phyloP scores from a whole-genome alignment of 2,888 invertebrate species.

The Lapara coniferarum region DNA sequence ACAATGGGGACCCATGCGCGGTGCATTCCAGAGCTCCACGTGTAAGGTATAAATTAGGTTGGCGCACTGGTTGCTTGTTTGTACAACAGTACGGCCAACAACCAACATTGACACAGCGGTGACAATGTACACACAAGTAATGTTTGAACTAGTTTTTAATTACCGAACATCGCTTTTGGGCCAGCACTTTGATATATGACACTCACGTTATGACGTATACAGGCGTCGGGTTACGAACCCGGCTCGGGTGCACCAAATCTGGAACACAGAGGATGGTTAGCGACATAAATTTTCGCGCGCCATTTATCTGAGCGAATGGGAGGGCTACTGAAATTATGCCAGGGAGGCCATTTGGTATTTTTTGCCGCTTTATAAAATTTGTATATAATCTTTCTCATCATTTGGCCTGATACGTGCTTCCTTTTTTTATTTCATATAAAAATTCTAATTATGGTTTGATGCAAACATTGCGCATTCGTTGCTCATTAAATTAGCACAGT shows the following conservation, averaged over 20 bases:
- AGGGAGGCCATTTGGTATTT: constrained; percentile 35
- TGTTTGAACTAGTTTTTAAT: constrained; percentile 66
- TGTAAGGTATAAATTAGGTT: constrained; percentile 70
- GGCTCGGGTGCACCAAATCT: constrained; percentile 44
- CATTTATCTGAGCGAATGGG: constrained; percentile 74
- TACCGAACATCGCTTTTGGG: constrained; percentile 43
- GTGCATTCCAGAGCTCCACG: constrained; percentile 41
- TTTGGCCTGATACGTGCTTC: neutral
- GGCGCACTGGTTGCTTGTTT: constrained; percentile 61
- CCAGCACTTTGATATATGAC: constrained; percentile 36
- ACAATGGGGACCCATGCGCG: constrained; percentile 5
- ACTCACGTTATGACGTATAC: constrained; percentile 12
- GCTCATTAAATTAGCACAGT: too few species aligned
- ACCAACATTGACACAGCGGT: constrained; percentile 69
- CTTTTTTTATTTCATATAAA: neutral
- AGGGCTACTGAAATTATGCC: constrained; percentile 54
- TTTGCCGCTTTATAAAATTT: neutral
- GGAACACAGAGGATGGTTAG: constrained; percentile 56
- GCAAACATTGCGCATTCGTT: neutral
- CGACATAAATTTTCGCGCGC: constrained; percentile 73
- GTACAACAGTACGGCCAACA: constrained; percentile 59
- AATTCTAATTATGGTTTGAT: neutral
- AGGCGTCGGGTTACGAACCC: constrained; percentile 2
- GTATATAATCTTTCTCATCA: neutral
- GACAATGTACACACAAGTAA: constrained; percentile 50